Evolutionary conservation across 1,140 invertebrate genomes (phyloP), one percentile per base, ranked within the genome.

Genomic region (Sitodiplosis mosellana): DNA sequence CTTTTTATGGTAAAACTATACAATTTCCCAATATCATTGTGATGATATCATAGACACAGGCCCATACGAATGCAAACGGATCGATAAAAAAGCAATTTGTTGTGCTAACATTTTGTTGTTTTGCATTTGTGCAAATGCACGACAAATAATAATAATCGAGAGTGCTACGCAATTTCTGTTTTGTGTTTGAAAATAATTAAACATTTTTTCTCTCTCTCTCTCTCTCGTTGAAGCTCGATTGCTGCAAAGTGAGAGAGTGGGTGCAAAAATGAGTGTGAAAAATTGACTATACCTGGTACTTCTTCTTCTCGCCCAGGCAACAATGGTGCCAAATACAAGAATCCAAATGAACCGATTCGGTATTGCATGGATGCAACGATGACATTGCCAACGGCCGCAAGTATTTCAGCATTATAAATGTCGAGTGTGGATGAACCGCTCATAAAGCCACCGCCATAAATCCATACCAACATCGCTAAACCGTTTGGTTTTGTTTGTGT

Each of bases 361-460:
- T 90, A 93, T 57, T 90, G 84, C 71, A 89, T 85, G 2, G 86
- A 83, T 37, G 81, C 85, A 17, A 90, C 81, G 56, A 90, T 87
- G 12, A 85, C 80, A 63, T 87, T 83, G 64, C 80, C 81, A 18
- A 76, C 76, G 10, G 80, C 80, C 17, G 85, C 80, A 72, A 91
- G 78, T 52, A 88, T 81, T 55, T 86, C 79, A 0, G 83, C 86
- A 64, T 90, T 84, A 70, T 90, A 91, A 22, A 89, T 78, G 56
- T 92, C 87, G 51, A 92, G 67, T 12, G 87, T 90, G 5, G 85
- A 77, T 4, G 88, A 88, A 14, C 90, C 90, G 54, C 78, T 87
- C 83, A 89, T 89, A 63, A 86, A 90, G 2, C 87, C 87, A 7
- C 89, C 89, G 0, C 87, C 88, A 60, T 91, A 92, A 48, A 94